A percentile compares a stretch with the other conserved stretches of the same genome.
phyloP scores from a whole-genome alignment of 1,140 invertebrate species.

The Phthorimaea operculella region DNA sequence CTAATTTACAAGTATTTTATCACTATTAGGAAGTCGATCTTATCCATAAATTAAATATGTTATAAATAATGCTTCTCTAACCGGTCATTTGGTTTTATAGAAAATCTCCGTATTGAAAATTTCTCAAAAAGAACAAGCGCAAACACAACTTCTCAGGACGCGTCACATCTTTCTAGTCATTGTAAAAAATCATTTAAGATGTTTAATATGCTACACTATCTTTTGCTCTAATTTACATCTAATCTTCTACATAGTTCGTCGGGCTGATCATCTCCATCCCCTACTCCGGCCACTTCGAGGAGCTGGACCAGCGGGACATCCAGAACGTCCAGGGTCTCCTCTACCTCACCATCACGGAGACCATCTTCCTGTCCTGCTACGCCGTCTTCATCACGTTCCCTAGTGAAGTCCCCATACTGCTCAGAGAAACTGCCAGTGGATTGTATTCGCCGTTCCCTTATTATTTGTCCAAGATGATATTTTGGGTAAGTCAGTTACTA shows the following conservation, averaged over 20 bases:
- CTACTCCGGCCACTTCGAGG: conserved; percentile 68
- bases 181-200: no score
- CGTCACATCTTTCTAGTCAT: no score
- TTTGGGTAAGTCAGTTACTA: conserved; percentile 69
- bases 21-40: neutral
- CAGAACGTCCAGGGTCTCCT: conserved; percentile 77
- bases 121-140: no score
- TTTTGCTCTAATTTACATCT: no score
- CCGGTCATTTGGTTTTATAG: no score
- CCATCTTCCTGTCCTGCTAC: conserved; percentile 77
- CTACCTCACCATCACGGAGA: conserved; percentile 77
- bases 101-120: no score
- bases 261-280: conserved; percentile 72
- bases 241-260: conserved; percentile 69
- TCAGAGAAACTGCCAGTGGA: conserved; percentile 75
- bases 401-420: conserved; percentile 72
- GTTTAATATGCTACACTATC: no score
- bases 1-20: neutral
- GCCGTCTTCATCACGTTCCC: conserved; percentile 77
- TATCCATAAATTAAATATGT: no score
- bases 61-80: no score
- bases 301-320: conserved; percentile 71
- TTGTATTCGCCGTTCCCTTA: conserved; percentile 74
- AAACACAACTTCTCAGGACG: no score
- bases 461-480: conserved; percentile 77